Evolutionary conservation across 2,888 invertebrate genomes (phyloP).

Genomic region (Protonemura montana): DNA sequence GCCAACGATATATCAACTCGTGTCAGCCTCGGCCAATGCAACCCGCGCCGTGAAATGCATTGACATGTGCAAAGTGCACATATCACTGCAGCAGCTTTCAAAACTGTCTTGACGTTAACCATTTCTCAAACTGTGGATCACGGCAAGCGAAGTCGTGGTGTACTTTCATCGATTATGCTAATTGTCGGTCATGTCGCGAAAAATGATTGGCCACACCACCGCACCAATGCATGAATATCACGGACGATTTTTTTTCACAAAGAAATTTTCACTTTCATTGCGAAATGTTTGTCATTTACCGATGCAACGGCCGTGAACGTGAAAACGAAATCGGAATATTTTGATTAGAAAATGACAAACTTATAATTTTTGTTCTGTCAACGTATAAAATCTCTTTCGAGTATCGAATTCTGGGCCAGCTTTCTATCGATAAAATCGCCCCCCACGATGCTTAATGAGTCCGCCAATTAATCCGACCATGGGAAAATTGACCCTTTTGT

Average conservation of each 20-base stretch:
- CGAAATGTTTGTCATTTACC: neutral
- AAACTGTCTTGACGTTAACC: neutral
- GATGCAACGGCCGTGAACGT: neutral
- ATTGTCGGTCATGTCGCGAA: neutral
- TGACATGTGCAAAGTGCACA: neutral
- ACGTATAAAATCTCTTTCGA: neutral
- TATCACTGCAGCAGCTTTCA: neutral
- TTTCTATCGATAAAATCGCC: neutral
- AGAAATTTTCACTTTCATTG: neutral
- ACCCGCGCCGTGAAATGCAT: neutral
- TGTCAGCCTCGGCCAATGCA: neutral
- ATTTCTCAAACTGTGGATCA: neutral
- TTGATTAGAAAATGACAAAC: neutral
- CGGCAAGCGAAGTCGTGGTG: neutral
- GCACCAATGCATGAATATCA: neutral
- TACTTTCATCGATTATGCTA: neutral
- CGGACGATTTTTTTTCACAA: neutral
- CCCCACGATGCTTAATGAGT: neutral
- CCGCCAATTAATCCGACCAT: neutral
- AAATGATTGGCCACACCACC: neutral
- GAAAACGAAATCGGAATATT: neutral
- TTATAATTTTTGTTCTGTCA: neutral
- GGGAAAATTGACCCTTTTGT: no score
- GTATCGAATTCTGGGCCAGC: neutral
- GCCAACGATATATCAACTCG: neutral